phyloP scores from a whole-genome alignment of 2,797 vertebrate species.

The Gambelia wislizenii region DNA sequence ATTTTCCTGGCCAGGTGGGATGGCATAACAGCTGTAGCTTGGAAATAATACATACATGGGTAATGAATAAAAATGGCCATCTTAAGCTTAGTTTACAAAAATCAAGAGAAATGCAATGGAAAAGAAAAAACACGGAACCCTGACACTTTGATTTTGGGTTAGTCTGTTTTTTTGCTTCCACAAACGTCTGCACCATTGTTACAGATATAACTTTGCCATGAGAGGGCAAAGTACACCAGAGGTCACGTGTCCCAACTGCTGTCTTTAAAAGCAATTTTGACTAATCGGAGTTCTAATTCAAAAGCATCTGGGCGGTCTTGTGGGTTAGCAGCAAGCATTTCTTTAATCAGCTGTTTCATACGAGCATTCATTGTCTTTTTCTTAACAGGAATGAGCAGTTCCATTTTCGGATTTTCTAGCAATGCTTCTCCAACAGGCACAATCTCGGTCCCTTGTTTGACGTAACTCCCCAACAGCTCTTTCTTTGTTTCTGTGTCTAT shows the following conservation, averaged over 20 bases:
- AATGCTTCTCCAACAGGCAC: constrained; percentile 95
- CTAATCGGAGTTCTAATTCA: constrained; percentile 92
- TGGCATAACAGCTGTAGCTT: constrained; percentile 18
- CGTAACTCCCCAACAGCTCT: constrained; percentile 93
- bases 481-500: constrained; percentile 94
- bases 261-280: constrained; percentile 95
- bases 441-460: constrained; percentile 90
- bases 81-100: constrained; percentile 49
- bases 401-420: constrained; percentile 96
- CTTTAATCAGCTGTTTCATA: constrained; percentile 95
- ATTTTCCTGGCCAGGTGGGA: constrained; percentile 57
- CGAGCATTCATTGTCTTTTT: constrained; percentile 94
- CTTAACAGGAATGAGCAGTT: constrained; percentile 92
- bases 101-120: constrained; percentile 11
- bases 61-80: constrained; percentile 44
- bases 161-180: constrained; percentile 54
- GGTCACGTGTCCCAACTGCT: constrained; percentile 96
- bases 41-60: constrained; percentile 42
- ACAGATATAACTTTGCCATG: constrained; percentile 63
- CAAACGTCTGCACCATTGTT: constrained; percentile 57
- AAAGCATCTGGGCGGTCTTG: constrained; percentile 95
- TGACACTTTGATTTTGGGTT: constrained; percentile 55
- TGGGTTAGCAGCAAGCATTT: constrained; percentile 96
- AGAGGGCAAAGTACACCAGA: constrained; percentile 11
- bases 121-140: constrained; percentile 50